Percentiles rank a stretch among this genome's conserved stretches.
Evolutionary conservation across 2,113 vertebrate genomes (phyloP).

Genomic region (Chrysochloris asiatica): DNA sequence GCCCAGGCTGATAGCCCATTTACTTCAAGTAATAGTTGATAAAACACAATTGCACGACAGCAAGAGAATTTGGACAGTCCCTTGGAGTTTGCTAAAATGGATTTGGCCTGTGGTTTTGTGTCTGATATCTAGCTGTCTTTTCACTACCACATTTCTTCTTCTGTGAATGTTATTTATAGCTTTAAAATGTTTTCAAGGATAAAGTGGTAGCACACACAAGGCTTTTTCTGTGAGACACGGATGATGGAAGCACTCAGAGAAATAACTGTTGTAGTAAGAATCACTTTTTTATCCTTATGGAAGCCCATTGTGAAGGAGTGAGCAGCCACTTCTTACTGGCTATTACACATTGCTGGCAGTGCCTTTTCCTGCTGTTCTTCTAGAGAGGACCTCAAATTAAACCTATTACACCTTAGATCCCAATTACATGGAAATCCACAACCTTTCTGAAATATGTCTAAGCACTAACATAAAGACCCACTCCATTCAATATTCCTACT

Average conservation of each 20-base stretch:
- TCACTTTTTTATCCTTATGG: slow-evolving; percentile 50
- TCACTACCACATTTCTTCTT: not conserved
- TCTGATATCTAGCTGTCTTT: slow-evolving; percentile 44
- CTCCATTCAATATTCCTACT: slow-evolving; percentile 77
- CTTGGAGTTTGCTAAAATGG: slow-evolving; percentile 50
- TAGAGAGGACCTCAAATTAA: slow-evolving; percentile 73
- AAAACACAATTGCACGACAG: slow-evolving; percentile 13
- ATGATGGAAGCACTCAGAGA: slow-evolving; percentile 46
- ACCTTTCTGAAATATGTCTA: slow-evolving; percentile 69
- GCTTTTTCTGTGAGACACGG: not conserved
- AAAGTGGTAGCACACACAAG: not conserved
- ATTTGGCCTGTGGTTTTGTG: slow-evolving; percentile 49
- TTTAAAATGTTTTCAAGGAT: slow-evolving; percentile 47
- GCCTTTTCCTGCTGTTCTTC: slow-evolving; percentile 66
- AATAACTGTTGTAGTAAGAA: slow-evolving; percentile 34
- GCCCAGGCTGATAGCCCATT: slow-evolving; percentile 30
- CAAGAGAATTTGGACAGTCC: slow-evolving; percentile 23
- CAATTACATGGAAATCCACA: slow-evolving; percentile 79
- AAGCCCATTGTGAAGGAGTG: not conserved
- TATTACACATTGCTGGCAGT: slow-evolving; percentile 1
- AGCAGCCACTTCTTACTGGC: not conserved
- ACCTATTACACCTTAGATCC: slow-evolving; percentile 81
- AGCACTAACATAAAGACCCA: slow-evolving; percentile 71
- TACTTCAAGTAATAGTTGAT: slow-evolving; percentile 40
- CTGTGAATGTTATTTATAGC: slow-evolving; percentile 36